Conservation (phyloP, 2,113 vertebrate species). For the Cairina moschata region DNA sequence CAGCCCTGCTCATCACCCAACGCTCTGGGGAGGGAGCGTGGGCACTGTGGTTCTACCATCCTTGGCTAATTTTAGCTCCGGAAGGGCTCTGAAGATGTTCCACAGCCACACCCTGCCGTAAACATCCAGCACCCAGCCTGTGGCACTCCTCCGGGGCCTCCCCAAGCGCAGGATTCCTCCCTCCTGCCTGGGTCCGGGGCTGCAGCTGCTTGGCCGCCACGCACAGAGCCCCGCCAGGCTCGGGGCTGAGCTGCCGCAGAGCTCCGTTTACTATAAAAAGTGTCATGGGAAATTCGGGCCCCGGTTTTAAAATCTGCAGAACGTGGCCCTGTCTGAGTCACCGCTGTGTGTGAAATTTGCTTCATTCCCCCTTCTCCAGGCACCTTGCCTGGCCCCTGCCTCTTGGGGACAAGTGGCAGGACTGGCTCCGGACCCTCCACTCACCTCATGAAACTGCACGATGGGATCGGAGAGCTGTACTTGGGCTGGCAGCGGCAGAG, state of each 20-base stretch:
- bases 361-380: no score
- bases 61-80: neutral
- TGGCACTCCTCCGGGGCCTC: neutral
- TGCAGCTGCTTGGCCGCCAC: neutral
- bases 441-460: conserved; percentile 71
- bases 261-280: rapidly evolving
- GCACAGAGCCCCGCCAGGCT: rapidly evolving
- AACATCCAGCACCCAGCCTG: rapidly evolving
- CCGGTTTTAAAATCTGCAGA: neutral
- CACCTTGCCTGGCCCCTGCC: no score
- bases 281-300: rapidly evolving
- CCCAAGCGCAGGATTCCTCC: neutral
- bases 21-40: rapidly evolving
- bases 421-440: neutral
- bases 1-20: neutral
- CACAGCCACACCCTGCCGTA: rapidly evolving
- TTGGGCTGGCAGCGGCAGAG: conserved; percentile 49
- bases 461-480: conserved; percentile 65
- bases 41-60: neutral
- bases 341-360: rapidly evolving
- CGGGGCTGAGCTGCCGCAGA: neutral
- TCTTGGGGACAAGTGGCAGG: rapidly evolving
- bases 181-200: neutral
- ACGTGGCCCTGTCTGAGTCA: rapidly evolving
- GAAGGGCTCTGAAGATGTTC: neutral